These are phyloP conservation scores for Cromileptes altivelis DNA, from an alignment of 2,113 vertebrate species.

Conservation along the genomic window DNA sequence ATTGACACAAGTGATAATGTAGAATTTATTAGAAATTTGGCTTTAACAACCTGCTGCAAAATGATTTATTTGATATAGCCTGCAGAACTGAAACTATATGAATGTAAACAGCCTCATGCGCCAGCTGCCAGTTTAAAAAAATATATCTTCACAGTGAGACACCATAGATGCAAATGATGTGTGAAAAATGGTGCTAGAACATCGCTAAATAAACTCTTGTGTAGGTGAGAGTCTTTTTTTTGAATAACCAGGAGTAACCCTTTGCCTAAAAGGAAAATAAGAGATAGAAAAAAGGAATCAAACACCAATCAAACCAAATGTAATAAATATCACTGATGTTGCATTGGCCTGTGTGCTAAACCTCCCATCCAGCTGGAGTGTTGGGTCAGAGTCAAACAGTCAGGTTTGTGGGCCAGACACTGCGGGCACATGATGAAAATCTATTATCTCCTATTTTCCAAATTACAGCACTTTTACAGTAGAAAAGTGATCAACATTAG, in stretches of 20 bases:
- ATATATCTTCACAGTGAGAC: conserved; percentile 17
- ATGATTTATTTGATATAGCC: neutral
- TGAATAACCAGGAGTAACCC: neutral
- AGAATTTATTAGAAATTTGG: neutral
- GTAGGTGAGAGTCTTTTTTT: neutral
- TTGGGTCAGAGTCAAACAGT: conserved; percentile 38
- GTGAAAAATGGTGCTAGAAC: conserved; percentile 5
- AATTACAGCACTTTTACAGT: conserved; percentile 51
- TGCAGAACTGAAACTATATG: neutral
- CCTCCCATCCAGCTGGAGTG: conserved; percentile 35
- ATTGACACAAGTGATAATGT: neutral
- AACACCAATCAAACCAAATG: conserved; percentile 6
- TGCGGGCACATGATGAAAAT: conserved; percentile 37
- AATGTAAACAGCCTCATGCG: conserved; percentile 5
- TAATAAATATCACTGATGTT: conserved; percentile 17
- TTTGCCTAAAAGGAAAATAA: neutral
- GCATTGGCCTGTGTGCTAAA: conserved; percentile 6
- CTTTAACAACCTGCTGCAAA: neutral
- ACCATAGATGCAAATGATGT: neutral
- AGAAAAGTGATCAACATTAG: conserved; percentile 45
- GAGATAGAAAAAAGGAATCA: neutral
- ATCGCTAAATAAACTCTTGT: conserved; percentile 8
- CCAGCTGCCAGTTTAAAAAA: conserved; percentile 18
- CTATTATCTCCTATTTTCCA: conserved; percentile 49
- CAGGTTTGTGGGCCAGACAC: conserved; percentile 21